Base-by-base conservation (phyloP, 2,888 invertebrate genomes). In the Tinea pellionella region DNA sequence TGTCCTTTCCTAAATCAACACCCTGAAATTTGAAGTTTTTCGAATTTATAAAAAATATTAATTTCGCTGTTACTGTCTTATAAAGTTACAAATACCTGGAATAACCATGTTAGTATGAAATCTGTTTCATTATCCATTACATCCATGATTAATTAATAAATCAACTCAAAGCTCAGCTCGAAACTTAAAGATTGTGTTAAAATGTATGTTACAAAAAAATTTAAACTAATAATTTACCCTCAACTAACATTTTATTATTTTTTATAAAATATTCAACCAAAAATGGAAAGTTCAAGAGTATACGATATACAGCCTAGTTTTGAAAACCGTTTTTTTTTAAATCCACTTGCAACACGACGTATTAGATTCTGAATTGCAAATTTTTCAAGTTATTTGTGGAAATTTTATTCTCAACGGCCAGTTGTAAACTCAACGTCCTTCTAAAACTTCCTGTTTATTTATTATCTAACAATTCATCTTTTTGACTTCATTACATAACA, bases 331-430 rank as follows among this genome's bases (percentile, higher is more conserved):
- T 24, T 24, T 24, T 24, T 24, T 24, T 24, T 24, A 24, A 24
- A 24, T 24, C 24, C 6, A 24, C 53, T 24, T 53, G 53, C 53
- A 53, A 24, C 24, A 24, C 16, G 53, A 24, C 53, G 53, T 24
- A n/a, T 53, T 53, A 53, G 4, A 53, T 53, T 53, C 53, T 24
- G 53, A 53, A 53, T 53, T 53, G 53, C 53, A 53, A 53, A 53
- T 53, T n/a, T 53, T 24, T 53, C 19, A 24, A 9, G 19, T 53
- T 53, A 53, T 53, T 53, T 53, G 53, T 53, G 53, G 19, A 53
- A 53, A 53, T 53, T 18, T 53, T 53, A 53, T 53, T 53, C 53
- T 53, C 11, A 7, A 16, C 24, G 19, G 18, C 18, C 53, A 12
- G 4, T 18, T 53, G 53, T 24, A 53, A 53, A 53, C 53, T 15